A percentile compares a stretch with the other conserved stretches of the same genome.
Evolutionary conservation across 2,797 vertebrate genomes (phyloP).

Genomic region (Spinus pinus): DNA sequence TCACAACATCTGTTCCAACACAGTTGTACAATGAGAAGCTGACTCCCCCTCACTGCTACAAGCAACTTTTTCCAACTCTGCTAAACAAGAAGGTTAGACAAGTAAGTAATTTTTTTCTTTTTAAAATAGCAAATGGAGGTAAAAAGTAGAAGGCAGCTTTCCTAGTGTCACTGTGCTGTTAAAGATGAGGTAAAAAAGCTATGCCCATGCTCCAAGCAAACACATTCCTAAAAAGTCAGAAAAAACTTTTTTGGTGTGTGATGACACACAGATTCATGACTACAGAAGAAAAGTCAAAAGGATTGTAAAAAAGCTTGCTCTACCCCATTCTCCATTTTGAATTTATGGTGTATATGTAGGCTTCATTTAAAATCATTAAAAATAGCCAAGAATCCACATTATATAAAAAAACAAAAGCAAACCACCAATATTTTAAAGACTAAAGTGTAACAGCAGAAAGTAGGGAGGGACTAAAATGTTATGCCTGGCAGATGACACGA

Average conservation of each 20-base stretch:
- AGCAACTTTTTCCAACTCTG: background rate
- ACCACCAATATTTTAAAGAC: background rate
- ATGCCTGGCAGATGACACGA: background rate
- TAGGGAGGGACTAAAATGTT: background rate
- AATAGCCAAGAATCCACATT: background rate
- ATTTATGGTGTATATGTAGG: background rate
- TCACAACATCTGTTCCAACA: background rate
- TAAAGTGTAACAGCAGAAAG: background rate
- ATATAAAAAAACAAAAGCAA: rapidly evolving
- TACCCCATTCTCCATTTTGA: background rate
- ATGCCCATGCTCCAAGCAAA: background rate
- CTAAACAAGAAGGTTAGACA: background rate
- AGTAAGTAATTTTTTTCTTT: background rate
- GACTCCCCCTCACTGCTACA: background rate
- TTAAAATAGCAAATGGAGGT: background rate
- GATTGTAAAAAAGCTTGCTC: background rate
- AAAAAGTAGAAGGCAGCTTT: background rate
- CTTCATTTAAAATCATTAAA: background rate
- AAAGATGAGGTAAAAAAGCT: background rate
- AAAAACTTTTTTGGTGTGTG: background rate
- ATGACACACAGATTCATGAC: background rate
- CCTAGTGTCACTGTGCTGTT: background rate
- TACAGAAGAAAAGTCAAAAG: background rate
- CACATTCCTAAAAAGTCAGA: background rate
- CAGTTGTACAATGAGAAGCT: background rate